Evolutionary conservation across 2,888 invertebrate genomes (phyloP).

Genomic region (Rhamphomyia laevipes): DNA sequence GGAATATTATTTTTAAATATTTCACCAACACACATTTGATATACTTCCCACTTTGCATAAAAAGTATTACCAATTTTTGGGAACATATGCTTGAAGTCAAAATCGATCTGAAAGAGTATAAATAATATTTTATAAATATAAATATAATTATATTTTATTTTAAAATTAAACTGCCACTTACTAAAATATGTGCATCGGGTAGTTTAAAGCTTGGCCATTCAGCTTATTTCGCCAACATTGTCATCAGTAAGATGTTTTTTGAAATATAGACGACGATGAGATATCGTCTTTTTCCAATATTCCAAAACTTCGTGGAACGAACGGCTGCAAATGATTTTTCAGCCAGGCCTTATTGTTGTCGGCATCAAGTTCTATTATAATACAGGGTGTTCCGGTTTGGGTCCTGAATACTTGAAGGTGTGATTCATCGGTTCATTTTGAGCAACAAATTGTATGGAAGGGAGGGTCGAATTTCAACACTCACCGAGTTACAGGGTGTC

Average conservation of each 20-base stretch:
- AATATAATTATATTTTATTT: not conserved
- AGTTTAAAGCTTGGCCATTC: not conserved
- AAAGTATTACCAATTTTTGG: not conserved
- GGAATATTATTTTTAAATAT: not conserved
- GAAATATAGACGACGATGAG: not conserved
- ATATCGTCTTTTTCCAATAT: not conserved
- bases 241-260: not conserved
- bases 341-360: not conserved
- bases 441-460: too few relatives aligned
- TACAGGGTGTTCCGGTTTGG: too few relatives aligned
- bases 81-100: not conserved
- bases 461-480: too few relatives aligned
- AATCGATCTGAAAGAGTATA: not conserved
- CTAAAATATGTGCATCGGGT: not conserved
- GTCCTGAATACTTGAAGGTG: too few relatives aligned
- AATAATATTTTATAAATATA: not conserved
- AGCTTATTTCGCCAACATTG: not conserved
- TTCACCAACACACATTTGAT: not conserved
- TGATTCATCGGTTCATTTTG: too few relatives aligned
- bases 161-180: not conserved
- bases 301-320: not conserved
- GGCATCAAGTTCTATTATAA: not conserved
- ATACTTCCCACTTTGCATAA: not conserved
- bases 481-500: too few relatives aligned
- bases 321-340: not conserved